Evolutionary conservation across 2,888 invertebrate genomes (phyloP).

Genomic region (Amitus sp.): DNA sequence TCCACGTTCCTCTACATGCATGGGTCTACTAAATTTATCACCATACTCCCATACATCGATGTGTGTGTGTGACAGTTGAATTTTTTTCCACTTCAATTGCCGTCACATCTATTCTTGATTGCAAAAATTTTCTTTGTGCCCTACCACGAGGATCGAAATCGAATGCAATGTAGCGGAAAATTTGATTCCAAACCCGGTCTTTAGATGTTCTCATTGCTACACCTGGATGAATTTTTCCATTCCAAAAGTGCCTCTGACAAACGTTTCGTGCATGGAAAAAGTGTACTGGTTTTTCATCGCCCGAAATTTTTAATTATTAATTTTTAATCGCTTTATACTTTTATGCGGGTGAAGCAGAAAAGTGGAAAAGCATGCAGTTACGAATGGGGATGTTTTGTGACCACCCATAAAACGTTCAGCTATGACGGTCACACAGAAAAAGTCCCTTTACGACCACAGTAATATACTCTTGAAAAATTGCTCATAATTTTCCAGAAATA

Average conservation of each 20-base stretch:
- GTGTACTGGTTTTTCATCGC: background rate
- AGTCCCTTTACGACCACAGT: no score
- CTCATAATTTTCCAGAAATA: no score
- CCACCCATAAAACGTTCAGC: no score
- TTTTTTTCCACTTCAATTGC: no score
- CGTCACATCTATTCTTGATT: background rate
- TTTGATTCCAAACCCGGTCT: background rate
- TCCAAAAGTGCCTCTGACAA: background rate
- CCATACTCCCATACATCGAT: background rate
- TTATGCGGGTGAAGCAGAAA: no score
- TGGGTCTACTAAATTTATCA: constrained; percentile 1
- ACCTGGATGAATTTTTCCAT: background rate
- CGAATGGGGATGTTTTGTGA: no score
- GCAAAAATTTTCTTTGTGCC: background rate
- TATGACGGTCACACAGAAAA: no score
- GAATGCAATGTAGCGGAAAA: background rate
- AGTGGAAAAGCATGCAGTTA: no score
- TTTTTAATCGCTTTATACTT: no score
- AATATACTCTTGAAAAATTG: no score
- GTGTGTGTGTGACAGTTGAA: background rate
- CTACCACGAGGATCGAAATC: background rate
- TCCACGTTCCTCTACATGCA: constrained; percentile 3
- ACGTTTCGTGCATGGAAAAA: background rate
- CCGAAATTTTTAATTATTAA: no score
- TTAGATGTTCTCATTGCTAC: no score